These are phyloP conservation scores for Parazoanthus swiftii DNA, from an alignment of 92 coral and sea anemone genomes.

Conservation along the genomic window DNA sequence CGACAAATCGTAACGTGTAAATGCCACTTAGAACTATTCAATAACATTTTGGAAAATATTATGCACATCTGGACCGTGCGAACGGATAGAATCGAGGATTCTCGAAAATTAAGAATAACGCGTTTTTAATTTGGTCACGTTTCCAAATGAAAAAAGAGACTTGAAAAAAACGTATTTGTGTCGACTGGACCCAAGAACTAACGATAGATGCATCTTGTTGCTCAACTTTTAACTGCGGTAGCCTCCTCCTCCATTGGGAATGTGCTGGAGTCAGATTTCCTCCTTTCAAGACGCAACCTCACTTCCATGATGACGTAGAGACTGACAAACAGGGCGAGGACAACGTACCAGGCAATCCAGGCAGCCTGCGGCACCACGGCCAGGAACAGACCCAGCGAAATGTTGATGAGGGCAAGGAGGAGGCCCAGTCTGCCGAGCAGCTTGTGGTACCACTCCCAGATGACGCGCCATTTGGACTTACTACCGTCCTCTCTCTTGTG, in stretches of 20 bases:
- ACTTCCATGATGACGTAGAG: slow-evolving; percentile 79
- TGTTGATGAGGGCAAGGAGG: slow-evolving; percentile 91
- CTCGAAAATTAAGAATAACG: too few species aligned
- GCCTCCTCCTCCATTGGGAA: slow-evolving; percentile 46
- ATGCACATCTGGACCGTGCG: too few species aligned
- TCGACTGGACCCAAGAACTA: neutral
- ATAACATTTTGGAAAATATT: too few species aligned
- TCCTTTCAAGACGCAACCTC: slow-evolving; percentile 32
- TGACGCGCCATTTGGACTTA: slow-evolving; percentile 59
- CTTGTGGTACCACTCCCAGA: slow-evolving; percentile 93
- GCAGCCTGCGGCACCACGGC: slow-evolving; percentile 89
- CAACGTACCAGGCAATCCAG: slow-evolving; percentile 88
- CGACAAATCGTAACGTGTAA: too few species aligned
- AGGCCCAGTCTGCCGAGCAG: slow-evolving; percentile 79
- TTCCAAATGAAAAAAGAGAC: neutral
- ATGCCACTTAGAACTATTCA: too few species aligned
- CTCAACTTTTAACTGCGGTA: slow-evolving; percentile 11
- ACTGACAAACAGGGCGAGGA: slow-evolving; percentile 57
- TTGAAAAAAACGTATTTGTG: too few species aligned
- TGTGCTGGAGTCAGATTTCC: slow-evolving; percentile 19
- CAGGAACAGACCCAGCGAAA: slow-evolving; percentile 82
- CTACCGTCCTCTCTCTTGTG: slow-evolving; percentile 78
- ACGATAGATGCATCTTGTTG: neutral
- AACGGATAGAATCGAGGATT: too few species aligned
- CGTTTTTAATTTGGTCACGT: too few species aligned